phyloP scores from a whole-genome alignment of 2,797 vertebrate species.

The Cynodonichthys magdalenae region DNA sequence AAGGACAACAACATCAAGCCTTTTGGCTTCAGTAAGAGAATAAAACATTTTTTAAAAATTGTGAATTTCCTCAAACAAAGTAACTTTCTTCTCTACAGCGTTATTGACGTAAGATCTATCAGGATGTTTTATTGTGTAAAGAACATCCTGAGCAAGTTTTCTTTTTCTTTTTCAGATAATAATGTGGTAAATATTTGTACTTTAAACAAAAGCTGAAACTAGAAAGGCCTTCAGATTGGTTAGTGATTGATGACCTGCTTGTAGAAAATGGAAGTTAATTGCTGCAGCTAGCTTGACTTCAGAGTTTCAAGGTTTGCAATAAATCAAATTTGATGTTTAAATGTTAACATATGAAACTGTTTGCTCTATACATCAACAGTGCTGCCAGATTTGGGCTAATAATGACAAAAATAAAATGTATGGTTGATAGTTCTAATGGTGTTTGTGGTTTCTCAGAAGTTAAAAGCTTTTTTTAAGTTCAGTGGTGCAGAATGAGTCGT shows the following conservation, averaged over 20 bases:
- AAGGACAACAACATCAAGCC: too few relatives aligned
- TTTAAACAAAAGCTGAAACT: constrained; percentile 3
- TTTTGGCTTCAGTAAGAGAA: too few relatives aligned
- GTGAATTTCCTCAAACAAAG: too few relatives aligned
- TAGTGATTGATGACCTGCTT: not conserved
- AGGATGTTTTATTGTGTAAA: not conserved
- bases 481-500: not conserved
- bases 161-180: not conserved
- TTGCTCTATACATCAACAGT: not conserved
- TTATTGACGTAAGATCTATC: not conserved
- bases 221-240: not conserved
- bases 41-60: too few relatives aligned
- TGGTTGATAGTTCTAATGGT: too few relatives aligned
- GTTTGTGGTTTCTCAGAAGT: too few relatives aligned
- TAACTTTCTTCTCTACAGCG: too few relatives aligned
- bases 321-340: not conserved
- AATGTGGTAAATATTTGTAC: not conserved
- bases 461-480: not conserved
- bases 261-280: not conserved
- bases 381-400: not conserved
- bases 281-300: not conserved
- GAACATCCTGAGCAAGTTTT: not conserved
- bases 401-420: not conserved
- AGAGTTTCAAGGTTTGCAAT: not conserved
- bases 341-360: not conserved